Evolutionary conservation across 2,113 vertebrate species (phyloP), one percentile per base, ranked within the genome.

Genomic region (Nansenia antarctica): DNA sequence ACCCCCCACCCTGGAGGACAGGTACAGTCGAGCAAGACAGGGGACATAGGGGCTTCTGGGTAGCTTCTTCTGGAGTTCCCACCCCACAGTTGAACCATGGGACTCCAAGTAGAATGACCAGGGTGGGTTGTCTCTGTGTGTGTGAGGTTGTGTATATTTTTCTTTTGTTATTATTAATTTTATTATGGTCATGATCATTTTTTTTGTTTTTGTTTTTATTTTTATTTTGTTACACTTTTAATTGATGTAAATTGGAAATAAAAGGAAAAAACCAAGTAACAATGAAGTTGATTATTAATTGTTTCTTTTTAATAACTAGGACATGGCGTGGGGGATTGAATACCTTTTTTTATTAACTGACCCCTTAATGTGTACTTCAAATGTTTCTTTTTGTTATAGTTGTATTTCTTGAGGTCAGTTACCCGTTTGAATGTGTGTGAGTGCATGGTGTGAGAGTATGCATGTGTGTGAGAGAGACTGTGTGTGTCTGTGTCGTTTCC

Each of bases 161-260:
- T 90, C 86, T 79, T 80, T 77, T 83, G 77, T 86, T 81, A 82
- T 80, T 73, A 84, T 72, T 87, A 69, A 35, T 82, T 84, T 77
- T 87, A 72, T 83, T 85, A 90, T 89, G 86, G 91, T 92, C 86
- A 91, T 88, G 82, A 86, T 78, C 62, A 76, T 80, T 60, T 88
- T 61, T 70, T 85, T 87, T 88, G 87, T 87, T 83, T 86, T 86
- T 90, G 42, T 79, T 65, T 72, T 34, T 77, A 64, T 42, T 74
- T 72, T 90, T 85, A 82, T 91, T 92, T 93, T 92, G 90, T 90
- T 90, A 92, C 86, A 89, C 87, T 88, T 92, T 90, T 89, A 88
- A 91, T 89, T 92, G 87, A 92, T 92, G 92, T 93, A 93, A 92
- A 93, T 93, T 93, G 91, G 87, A 93, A 93, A 92, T 86, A 92